Evolutionary conservation across 1,140 invertebrate genomes (phyloP), one percentile per base, ranked within the genome.

Genomic region (Bombus waltoni): DNA sequence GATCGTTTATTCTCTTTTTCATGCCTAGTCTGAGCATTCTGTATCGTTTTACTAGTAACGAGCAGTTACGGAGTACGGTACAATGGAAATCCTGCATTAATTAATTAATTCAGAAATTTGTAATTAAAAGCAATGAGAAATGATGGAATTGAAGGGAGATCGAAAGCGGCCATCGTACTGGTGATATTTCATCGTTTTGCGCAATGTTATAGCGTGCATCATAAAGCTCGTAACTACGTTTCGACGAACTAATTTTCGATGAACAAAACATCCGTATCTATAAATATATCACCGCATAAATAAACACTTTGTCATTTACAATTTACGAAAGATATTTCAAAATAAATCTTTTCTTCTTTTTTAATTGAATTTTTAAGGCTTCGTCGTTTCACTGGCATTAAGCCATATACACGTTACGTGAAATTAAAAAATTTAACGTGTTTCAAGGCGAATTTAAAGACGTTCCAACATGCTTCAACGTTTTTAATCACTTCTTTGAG

Each of bases 71-170:
- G 15, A 9, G 47, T 57, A 66, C 25, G 22, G 4, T 44, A 66
- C 28, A 44, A 40, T 8, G 75, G 35, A n/a, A 42, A 40, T 2
- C 15, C 18, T 6, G 59, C 44, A 78, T 66, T 78, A 78, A 44
- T 78, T 44, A 78, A 78, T 65, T 22, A 44, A 66, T 65, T 44
- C 59, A 78, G 40, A 42, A 78, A 78, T 78, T 42, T 25, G 38
- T 44, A 78, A 78, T 78, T 78, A 66, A 66, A 65, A 44, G n/a
- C 76, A 66, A 32, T 13, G n/a, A n/a, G 59, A 65, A 78, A 66
- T 66, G 32, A 78, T 44, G 40, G 65, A 44, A 66, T 78, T 35
- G 76, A 65, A 78, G 40, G 59, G 25, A 42, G 32, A 65, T 78
- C 10, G n/a, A 66, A n/a, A 65, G 65, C n/a, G 10, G 8, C 22